phyloP scores from a whole-genome alignment of 1,140 invertebrate genomes.

The Brachionus rotundiformis region DNA sequence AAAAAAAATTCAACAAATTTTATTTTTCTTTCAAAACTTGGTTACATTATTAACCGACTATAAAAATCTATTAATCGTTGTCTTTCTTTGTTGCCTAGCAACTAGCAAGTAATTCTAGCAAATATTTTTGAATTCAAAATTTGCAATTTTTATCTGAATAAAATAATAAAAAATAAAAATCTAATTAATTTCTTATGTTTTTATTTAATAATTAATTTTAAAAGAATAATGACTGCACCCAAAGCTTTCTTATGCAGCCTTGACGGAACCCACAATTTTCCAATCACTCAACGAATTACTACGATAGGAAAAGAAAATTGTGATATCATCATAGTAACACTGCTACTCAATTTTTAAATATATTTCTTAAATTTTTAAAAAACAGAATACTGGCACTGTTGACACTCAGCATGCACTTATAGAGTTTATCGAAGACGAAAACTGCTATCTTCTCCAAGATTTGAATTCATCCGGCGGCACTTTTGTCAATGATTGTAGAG shows the following conservation, averaged over 20 bases:
- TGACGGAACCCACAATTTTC: constrained; percentile 34
- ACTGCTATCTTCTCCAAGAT: constrained; percentile 63
- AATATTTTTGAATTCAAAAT: constrained; percentile 28
- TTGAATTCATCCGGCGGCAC: constrained; percentile 63
- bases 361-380: constrained; percentile 15
- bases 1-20: not conserved
- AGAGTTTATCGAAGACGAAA: constrained; percentile 62
- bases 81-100: constrained; percentile 20
- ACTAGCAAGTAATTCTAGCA: not conserved
- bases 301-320: constrained; percentile 63
- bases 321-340: constrained; percentile 61
- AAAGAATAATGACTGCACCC: not conserved
- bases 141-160: constrained; percentile 18
- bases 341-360: not conserved
- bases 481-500: constrained; percentile 63
- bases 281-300: constrained; percentile 59
- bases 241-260: constrained; percentile 39
- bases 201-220: not conserved
- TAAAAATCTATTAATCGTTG: constrained; percentile 25
- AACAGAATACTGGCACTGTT: constrained; percentile 54
- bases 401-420: constrained; percentile 63
- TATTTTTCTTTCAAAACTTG: constrained; percentile 28
- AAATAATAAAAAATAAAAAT: constrained; percentile 19
- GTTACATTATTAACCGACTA: constrained; percentile 39
- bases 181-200: not conserved